phyloP scores from a whole-genome alignment of 2,888 invertebrate genomes.

The Cephus rjabovi region DNA sequence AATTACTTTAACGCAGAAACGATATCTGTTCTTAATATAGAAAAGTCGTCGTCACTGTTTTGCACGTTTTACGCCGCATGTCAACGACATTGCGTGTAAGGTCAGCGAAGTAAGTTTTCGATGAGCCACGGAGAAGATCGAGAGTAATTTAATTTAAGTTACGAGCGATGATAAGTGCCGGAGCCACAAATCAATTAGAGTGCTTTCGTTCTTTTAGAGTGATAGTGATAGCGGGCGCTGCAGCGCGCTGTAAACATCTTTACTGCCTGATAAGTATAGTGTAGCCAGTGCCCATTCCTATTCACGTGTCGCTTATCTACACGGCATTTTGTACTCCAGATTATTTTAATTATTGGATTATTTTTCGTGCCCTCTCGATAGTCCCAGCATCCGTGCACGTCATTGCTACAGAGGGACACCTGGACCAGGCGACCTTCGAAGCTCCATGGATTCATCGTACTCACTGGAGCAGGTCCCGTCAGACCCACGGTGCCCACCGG shows the following conservation, averaged over 20 bases:
- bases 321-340: conserved; percentile 58
- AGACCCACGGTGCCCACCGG: background rate
- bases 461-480: background rate
- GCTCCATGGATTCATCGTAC: background rate
- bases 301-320: conserved; percentile 40
- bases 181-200: conserved; percentile 63
- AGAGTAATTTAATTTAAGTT: conserved; percentile 61
- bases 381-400: background rate
- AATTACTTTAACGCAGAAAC: background rate
- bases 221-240: conserved; percentile 57
- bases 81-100: background rate
- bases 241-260: conserved; percentile 62
- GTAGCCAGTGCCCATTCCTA: conserved; percentile 21
- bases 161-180: conserved; percentile 54
- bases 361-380: conserved; percentile 26
- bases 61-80: background rate
- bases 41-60: background rate
- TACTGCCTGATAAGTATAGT: conserved; percentile 57
- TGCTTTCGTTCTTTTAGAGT: conserved; percentile 44
- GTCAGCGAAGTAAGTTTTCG: background rate
- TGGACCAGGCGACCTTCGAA: background rate
- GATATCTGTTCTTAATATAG: background rate
- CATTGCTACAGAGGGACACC: background rate
- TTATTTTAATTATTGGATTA: conserved; percentile 52
- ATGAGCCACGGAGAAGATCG: background rate